Percentiles rank a stretch among this genome's conserved stretches.
These are phyloP conservation scores for Argopecten irradians DNA, from an alignment of 1,140 invertebrate species.

Conservation along the genomic window DNA sequence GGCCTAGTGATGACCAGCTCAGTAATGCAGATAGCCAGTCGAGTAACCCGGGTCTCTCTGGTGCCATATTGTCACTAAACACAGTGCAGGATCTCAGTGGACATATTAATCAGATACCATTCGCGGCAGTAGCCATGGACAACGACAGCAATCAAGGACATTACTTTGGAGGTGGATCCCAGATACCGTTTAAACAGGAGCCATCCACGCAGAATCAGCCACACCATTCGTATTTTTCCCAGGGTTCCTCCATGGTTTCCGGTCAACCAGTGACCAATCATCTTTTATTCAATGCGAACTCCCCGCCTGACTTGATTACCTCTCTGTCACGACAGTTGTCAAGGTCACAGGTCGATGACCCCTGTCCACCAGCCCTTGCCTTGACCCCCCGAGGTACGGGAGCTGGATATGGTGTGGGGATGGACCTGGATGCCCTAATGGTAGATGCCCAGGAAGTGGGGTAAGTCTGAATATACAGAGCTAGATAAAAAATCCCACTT, in stretches of 20 bases:
- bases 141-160: neutral
- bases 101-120: neutral
- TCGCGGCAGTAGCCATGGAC: neutral
- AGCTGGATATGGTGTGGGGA: conserved; percentile 72
- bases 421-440: conserved; percentile 68
- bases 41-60: neutral
- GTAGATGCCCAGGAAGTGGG: conserved; percentile 57
- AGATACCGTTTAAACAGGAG: neutral
- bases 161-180: neutral
- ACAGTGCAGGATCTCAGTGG: neutral
- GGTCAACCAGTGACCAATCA: neutral
- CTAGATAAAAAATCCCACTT: too few species aligned
- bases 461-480: too few species aligned
- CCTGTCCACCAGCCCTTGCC: conserved; percentile 63
- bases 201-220: neutral
- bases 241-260: neutral
- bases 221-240: neutral
- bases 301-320: conserved; percentile 59
- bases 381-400: conserved; percentile 72
- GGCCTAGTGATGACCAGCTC: neutral
- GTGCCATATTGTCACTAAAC: neutral
- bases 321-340: conserved; percentile 63
- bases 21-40: neutral
- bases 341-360: conserved; percentile 59
- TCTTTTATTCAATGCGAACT: conserved; percentile 30